Conservation (phyloP, 2,113 vertebrate species). For the Nestor notabilis region DNA sequence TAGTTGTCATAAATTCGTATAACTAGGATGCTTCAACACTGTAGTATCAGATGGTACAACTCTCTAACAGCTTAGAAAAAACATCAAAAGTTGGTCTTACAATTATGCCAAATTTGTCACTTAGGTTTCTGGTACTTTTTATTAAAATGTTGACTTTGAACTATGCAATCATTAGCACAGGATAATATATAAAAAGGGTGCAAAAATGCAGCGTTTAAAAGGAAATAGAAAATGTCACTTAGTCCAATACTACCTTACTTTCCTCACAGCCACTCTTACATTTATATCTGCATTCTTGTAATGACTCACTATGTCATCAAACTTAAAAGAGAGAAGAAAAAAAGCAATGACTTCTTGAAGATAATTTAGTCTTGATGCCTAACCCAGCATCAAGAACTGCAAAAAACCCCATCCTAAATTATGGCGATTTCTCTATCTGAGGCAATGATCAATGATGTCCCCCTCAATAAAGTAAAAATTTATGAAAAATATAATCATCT, state of each 20-base stretch:
- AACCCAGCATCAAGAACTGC: background rate
- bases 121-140: background rate
- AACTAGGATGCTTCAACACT: background rate
- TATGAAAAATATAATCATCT: background rate
- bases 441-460: background rate
- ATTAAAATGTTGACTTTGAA: background rate
- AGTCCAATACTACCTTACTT: background rate
- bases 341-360: background rate
- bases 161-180: background rate
- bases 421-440: background rate
- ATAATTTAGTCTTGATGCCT: background rate
- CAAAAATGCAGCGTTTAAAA: background rate
- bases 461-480: background rate
- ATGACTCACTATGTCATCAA: background rate
- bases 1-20: background rate
- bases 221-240: background rate
- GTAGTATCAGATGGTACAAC: background rate
- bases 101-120: background rate
- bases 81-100: background rate
- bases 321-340: background rate
- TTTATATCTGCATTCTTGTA: background rate
- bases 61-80: background rate
- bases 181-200: background rate
- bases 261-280: background rate
- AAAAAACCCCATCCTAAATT: background rate